A percentile compares a stretch with the other conserved stretches of the same genome.
Evolutionary conservation across 2,113 vertebrate species (phyloP).

Genomic region (Leptocoma aspasia): DNA sequence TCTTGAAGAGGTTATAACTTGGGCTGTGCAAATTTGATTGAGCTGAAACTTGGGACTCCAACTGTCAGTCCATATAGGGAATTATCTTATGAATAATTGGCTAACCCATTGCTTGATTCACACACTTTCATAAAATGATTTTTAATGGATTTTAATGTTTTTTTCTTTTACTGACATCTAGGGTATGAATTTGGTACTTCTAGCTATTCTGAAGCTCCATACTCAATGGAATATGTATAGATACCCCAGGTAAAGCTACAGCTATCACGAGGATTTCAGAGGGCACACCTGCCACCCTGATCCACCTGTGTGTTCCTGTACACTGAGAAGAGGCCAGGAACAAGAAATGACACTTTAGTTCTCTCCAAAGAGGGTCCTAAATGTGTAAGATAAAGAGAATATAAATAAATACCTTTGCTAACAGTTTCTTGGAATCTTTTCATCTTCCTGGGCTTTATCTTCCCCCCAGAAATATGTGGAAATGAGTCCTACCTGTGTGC

Average conservation of each 20-base stretch:
- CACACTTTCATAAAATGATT: slow-evolving; percentile 56
- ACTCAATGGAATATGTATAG: not conserved
- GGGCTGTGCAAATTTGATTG: slow-evolving; percentile 73
- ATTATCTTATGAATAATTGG: slow-evolving; percentile 71
- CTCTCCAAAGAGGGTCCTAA: not conserved
- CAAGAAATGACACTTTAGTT: not conserved
- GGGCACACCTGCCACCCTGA: not conserved
- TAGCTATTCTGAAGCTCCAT: slow-evolving; percentile 37
- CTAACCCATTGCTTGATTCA: slow-evolving; percentile 47
- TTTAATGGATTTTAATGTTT: slow-evolving; percentile 69
- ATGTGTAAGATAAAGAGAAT: not conserved
- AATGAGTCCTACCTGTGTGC: not conserved
- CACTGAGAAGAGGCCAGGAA: not conserved
- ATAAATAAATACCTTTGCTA: not conserved
- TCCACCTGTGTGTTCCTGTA: not conserved
- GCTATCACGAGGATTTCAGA: not conserved
- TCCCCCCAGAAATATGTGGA: not conserved
- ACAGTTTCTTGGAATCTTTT: not conserved
- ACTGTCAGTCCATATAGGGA: slow-evolving; percentile 73
- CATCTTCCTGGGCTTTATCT: not conserved
- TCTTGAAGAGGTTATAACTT: slow-evolving; percentile 75
- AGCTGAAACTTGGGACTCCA: slow-evolving; percentile 67
- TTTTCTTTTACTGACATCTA: slow-evolving; percentile 71
- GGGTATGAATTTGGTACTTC: slow-evolving; percentile 68
- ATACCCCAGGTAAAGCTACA: not conserved